A percentile compares a stretch with the other conserved stretches of the same genome.
Evolutionary conservation across 2,797 vertebrate genomes (phyloP).

Genomic region (Pseudochaenichthys georgianus): DNA sequence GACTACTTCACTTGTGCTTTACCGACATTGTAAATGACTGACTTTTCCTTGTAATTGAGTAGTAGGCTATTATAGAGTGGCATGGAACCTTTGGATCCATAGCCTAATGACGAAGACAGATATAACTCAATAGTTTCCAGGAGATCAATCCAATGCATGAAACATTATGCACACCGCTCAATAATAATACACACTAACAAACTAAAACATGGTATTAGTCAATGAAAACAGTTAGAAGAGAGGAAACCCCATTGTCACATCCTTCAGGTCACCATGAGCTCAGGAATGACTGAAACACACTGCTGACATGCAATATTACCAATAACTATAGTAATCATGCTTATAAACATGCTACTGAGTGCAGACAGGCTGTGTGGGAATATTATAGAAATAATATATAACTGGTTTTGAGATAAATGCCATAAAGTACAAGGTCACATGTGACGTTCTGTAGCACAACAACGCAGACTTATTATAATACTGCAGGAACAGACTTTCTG

Average conservation of each 20-base stretch:
- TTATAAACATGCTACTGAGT: neutral
- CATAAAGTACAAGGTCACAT: slow-evolving; percentile 41
- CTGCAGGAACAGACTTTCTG: neutral
- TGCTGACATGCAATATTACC: neutral
- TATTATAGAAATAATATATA: neutral
- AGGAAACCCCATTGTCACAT: neutral
- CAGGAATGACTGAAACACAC: neutral
- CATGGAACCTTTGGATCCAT: neutral
- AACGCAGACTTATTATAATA: neutral
- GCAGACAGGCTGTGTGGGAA: neutral
- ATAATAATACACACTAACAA: neutral
- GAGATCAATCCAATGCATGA: neutral
- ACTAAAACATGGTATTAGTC: neutral
- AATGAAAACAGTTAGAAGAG: neutral
- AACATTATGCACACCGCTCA: neutral
- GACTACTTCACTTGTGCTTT: neutral
- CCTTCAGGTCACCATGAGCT: neutral
- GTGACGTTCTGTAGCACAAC: neutral
- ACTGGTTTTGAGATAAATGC: slow-evolving; percentile 1
- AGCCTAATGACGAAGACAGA: neutral
- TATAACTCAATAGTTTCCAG: neutral
- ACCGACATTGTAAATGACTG: neutral
- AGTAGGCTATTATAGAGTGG: neutral
- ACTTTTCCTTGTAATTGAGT: neutral
- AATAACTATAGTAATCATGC: neutral